These are phyloP conservation scores for Timema cristinae DNA, from an alignment of 2,888 invertebrate genomes.

Conservation along the genomic window DNA sequence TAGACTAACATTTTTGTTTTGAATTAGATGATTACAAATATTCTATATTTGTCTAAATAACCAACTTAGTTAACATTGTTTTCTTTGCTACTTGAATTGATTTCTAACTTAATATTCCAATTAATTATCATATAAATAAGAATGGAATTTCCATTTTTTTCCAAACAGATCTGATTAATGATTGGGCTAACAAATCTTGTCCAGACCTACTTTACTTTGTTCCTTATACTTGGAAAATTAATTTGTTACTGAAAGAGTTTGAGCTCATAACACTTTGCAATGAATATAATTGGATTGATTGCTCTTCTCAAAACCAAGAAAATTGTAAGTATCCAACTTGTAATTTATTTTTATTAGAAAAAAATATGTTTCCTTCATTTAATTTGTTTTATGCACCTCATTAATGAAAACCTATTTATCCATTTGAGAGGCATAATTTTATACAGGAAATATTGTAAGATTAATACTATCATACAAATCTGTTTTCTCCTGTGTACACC, in stretches of 20 bases:
- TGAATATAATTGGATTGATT: slow-evolving; percentile 99
- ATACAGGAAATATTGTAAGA: background rate
- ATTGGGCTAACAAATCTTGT: slow-evolving; percentile 92
- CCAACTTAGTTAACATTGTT: too few relatives aligned
- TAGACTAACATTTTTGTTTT: too few relatives aligned
- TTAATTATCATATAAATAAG: too few relatives aligned
- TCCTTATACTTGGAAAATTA: slow-evolving; percentile 95
- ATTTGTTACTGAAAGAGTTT: slow-evolving; percentile 86
- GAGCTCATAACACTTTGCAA: slow-evolving; percentile 91
- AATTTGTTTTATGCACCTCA: background rate
- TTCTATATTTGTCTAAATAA: too few relatives aligned
- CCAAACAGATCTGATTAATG: slow-evolving; percentile 78
- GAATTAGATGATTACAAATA: too few relatives aligned
- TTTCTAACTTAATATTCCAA: too few relatives aligned
- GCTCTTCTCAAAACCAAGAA: slow-evolving; percentile 91
- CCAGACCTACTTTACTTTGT: slow-evolving; percentile 93
- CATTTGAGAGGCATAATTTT: background rate
- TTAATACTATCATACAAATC: too few relatives aligned
- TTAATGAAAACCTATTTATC: background rate
- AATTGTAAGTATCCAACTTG: slow-evolving; percentile 57
- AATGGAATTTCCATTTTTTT: slow-evolving; percentile 7
- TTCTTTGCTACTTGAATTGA: too few relatives aligned
- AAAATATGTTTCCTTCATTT: slow-evolving; percentile 2
- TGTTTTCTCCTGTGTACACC: too few relatives aligned
- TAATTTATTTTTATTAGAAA: background rate